A percentile compares a stretch with the other conserved stretches of the same genome.
These are phyloP conservation scores for Machimus rusticus DNA, from an alignment of 2,888 invertebrate species.

Conservation along the genomic window DNA sequence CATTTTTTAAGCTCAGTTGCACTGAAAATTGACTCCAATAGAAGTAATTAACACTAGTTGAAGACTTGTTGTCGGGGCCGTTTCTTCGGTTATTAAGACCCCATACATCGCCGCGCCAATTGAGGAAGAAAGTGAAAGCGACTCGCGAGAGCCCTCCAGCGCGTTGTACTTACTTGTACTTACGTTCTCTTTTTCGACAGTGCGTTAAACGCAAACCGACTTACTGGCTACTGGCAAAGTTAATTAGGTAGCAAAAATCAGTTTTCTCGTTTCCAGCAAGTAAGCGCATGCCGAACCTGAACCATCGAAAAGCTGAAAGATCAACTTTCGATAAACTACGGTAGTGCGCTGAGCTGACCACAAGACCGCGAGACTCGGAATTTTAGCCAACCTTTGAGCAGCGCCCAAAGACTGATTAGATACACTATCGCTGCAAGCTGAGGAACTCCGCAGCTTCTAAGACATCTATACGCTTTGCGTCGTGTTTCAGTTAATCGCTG, in stretches of 20 bases:
- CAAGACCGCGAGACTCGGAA: neutral
- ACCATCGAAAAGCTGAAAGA: neutral
- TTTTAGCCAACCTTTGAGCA: neutral
- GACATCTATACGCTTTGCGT: neutral
- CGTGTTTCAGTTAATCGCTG: neutral
- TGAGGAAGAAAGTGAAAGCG: neutral
- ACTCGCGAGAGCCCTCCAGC: neutral
- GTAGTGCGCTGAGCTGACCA: neutral
- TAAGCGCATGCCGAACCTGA: neutral
- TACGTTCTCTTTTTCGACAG: neutral
- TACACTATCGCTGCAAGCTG: neutral
- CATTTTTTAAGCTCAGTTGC: neutral
- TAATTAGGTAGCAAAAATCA: neutral
- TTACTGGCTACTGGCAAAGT: neutral
- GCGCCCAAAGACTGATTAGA: neutral
- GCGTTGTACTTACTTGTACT: neutral
- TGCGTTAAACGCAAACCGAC: neutral
- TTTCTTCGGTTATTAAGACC: neutral
- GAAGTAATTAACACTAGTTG: neutral
- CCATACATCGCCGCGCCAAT: neutral
- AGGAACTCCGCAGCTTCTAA: neutral
- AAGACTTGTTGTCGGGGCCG: neutral
- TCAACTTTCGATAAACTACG: neutral
- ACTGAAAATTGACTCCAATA: neutral
- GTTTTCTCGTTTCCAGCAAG: neutral